phyloP scores from a whole-genome alignment of 2,113 vertebrate species.

The Apodemus sylvaticus region DNA sequence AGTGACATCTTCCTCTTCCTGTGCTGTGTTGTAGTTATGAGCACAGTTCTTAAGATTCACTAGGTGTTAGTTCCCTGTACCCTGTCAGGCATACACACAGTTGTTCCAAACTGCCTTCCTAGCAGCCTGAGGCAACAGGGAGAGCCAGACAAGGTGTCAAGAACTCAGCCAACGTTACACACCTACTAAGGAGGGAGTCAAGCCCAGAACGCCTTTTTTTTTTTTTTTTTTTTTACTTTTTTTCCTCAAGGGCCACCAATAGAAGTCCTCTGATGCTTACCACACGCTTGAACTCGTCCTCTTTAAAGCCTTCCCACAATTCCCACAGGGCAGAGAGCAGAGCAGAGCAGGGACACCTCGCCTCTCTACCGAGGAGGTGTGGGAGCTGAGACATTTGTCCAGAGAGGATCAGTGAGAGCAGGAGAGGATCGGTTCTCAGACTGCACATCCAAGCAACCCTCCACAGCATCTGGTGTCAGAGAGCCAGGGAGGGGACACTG shows the following conservation, averaged over 20 bases:
- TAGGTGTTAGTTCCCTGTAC: not conserved
- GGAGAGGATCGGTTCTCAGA: not conserved
- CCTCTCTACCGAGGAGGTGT: not conserved
- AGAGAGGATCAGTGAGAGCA: fast-evolving
- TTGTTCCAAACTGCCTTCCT: not conserved
- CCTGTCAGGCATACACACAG: not conserved
- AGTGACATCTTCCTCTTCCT: not conserved
- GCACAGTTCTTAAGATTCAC: not conserved
- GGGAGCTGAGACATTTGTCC: not conserved
- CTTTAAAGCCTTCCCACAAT: not conserved
- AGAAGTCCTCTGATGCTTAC: not conserved
- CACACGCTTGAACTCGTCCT: not conserved
- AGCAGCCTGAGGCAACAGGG: not conserved
- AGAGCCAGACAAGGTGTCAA: not conserved
- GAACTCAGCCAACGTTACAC: not conserved
- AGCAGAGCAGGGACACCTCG: not conserved
- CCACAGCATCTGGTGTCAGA: no score
- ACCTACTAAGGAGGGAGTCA: slow-evolving; percentile 24
- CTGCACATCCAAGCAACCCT: not conserved
- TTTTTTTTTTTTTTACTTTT: no score
- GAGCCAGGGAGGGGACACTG: not conserved
- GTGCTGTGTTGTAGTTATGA: not conserved
- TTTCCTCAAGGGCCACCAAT: not conserved
- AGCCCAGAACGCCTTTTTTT: slow-evolving; percentile 3
- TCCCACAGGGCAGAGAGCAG: not conserved